Conservation (phyloP, 2,888 invertebrate genomes). For the Lysandra coridon region DNA sequence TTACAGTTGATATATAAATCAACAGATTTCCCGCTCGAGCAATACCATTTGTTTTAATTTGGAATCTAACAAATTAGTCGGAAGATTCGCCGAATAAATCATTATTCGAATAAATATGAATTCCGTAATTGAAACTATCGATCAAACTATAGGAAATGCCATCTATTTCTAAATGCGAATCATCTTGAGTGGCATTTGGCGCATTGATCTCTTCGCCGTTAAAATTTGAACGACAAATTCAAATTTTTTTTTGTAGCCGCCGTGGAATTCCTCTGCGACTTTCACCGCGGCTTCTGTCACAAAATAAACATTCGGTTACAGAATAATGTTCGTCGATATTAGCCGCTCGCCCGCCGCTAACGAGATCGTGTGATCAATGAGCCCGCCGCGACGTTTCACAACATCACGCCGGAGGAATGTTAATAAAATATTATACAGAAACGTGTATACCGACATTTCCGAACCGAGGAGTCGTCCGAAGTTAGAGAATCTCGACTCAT, state of each 20-base stretch:
- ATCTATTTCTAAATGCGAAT: neutral
- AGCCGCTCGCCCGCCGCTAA: neutral
- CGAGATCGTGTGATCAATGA: slow-evolving; percentile 19
- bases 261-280: neutral
- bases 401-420: slow-evolving; percentile 19
- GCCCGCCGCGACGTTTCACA: slow-evolving; percentile 24
- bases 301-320: slow-evolving; percentile 22
- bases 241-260: neutral
- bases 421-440: slow-evolving; percentile 22
- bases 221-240: neutral
- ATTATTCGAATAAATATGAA: slow-evolving; percentile 20
- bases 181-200: neutral
- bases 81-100: neutral
- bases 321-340: slow-evolving; percentile 5
- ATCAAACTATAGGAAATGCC: neutral
- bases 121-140: slow-evolving; percentile 19
- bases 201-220: neutral
- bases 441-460: neutral
- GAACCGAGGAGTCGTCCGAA: neutral
- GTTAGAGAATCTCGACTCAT: slow-evolving; percentile 20
- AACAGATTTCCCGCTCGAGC: neutral
- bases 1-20: neutral
- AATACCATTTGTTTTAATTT: neutral
- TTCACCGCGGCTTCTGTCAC: neutral
- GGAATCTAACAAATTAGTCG: neutral